Evolutionary conservation across 2,888 invertebrate genomes (phyloP).

Genomic region (Sarcophaga subvicina): DNA sequence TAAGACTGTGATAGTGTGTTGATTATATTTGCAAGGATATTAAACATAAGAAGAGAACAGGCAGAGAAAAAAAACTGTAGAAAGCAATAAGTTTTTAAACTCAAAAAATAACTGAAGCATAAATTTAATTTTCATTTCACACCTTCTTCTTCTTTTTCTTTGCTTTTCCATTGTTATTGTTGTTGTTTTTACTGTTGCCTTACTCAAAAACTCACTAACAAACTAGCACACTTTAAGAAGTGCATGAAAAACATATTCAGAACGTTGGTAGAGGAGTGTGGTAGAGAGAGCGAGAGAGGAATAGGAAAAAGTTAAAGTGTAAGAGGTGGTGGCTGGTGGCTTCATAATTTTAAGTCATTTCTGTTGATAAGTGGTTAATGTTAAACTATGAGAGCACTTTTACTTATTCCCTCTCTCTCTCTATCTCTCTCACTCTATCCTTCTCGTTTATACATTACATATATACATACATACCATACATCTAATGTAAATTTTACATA

Average conservation of each 20-base stretch:
- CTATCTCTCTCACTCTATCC: too few relatives aligned
- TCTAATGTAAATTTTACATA: too few relatives aligned
- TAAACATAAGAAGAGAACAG: constrained; percentile 6
- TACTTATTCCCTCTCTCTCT: too few relatives aligned
- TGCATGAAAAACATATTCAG: not conserved
- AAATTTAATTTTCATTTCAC: constrained; percentile 63
- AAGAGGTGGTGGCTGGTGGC: not conserved
- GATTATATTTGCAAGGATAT: constrained; percentile 17
- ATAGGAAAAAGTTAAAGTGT: too few relatives aligned
- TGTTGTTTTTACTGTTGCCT: not conserved
- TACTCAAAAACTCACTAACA: not conserved
- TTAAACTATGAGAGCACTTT: not conserved
- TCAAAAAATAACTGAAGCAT: constrained; percentile 37
- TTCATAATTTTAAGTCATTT: constrained; percentile 20
- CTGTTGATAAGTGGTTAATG: constrained; percentile 14
- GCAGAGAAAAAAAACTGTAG: not conserved
- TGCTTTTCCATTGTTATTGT: not conserved
- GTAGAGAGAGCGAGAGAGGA: too few relatives aligned
- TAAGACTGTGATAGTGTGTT: not conserved
- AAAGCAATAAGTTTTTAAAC: constrained; percentile 49
- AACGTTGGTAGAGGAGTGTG: too few relatives aligned
- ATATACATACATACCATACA: too few relatives aligned
- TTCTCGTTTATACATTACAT: too few relatives aligned
- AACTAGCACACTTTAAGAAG: not conserved
- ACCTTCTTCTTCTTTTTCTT: constrained; percentile 24